Conservation (phyloP, 2,888 invertebrate species). For the Synanthedon formicaeformis region DNA sequence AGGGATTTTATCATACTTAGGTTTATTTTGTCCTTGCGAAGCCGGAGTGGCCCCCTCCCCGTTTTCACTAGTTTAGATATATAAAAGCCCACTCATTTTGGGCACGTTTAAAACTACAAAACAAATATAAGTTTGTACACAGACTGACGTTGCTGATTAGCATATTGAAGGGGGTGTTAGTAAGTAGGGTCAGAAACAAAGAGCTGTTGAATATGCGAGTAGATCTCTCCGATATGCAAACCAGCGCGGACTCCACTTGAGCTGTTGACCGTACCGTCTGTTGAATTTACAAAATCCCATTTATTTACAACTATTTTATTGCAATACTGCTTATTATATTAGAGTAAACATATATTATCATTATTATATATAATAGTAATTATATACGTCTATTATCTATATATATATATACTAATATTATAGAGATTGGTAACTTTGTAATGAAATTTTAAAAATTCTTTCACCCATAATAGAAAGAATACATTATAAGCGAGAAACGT, state of each 20-base stretch:
- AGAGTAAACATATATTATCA: too few relatives aligned
- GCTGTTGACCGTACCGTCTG: conserved; percentile 20
- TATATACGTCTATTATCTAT: not conserved
- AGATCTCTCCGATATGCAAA: conserved; percentile 56
- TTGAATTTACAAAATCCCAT: not conserved
- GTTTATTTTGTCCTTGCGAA: too few relatives aligned
- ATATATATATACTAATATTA: not conserved
- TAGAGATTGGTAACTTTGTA: not conserved
- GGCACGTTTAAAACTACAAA: not conserved
- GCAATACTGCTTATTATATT: too few relatives aligned
- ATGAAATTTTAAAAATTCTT: not conserved
- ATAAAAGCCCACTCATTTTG: too few relatives aligned
- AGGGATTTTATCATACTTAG: too few relatives aligned
- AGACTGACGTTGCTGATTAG: conserved; percentile 27
- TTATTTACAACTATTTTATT: too few relatives aligned
- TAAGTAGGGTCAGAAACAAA: conserved; percentile 62
- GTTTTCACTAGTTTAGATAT: too few relatives aligned
- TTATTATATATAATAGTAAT: not conserved
- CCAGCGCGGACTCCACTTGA: conserved; percentile 23
- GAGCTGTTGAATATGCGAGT: conserved; percentile 62
- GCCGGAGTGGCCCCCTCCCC: too few relatives aligned
- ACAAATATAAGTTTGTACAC: not conserved
- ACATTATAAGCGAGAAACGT: not conserved
- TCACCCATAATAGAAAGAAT: not conserved
- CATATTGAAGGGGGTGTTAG: conserved; percentile 41